phyloP scores from a whole-genome alignment of 2,113 vertebrate species.

The Salvelinus alpinus region DNA sequence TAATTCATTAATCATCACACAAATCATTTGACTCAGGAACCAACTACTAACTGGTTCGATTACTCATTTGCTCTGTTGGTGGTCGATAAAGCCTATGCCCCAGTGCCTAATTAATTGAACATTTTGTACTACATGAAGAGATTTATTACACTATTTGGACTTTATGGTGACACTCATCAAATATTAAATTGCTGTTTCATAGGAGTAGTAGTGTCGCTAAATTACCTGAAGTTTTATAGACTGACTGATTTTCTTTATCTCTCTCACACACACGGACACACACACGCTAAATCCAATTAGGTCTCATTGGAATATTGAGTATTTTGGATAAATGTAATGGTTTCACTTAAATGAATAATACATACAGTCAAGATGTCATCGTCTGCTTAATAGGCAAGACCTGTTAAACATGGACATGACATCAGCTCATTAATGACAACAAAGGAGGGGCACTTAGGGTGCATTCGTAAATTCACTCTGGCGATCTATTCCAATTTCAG shows the following conservation, averaged over 20 bases:
- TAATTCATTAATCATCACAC: too few species aligned
- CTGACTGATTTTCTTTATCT: conserved; percentile 57
- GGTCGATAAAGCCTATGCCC: background rate
- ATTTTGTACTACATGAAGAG: conserved; percentile 26
- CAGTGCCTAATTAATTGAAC: conserved; percentile 35
- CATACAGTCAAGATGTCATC: conserved; percentile 42
- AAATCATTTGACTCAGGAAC: background rate
- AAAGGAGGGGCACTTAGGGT: background rate
- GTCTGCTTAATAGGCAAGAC: conserved; percentile 22
- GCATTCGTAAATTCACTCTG: too few species aligned
- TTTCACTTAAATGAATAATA: conserved; percentile 45
- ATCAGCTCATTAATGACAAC: background rate
- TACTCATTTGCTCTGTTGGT: background rate
- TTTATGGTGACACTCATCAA: conserved; percentile 63
- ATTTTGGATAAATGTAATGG: conserved; percentile 6
- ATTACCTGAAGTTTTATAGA: conserved; percentile 80
- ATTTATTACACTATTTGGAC: conserved; percentile 36
- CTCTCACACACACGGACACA: conserved; percentile 26
- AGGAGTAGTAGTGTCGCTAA: conserved; percentile 81
- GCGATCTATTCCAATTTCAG: too few species aligned
- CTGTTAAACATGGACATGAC: too few species aligned
- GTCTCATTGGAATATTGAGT: background rate
- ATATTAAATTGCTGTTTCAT: conserved; percentile 70
- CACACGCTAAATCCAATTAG: background rate
- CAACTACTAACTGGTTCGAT: too few species aligned